Conservation (phyloP, 2,797 vertebrate species). For the Cossypha polioptera region DNA sequence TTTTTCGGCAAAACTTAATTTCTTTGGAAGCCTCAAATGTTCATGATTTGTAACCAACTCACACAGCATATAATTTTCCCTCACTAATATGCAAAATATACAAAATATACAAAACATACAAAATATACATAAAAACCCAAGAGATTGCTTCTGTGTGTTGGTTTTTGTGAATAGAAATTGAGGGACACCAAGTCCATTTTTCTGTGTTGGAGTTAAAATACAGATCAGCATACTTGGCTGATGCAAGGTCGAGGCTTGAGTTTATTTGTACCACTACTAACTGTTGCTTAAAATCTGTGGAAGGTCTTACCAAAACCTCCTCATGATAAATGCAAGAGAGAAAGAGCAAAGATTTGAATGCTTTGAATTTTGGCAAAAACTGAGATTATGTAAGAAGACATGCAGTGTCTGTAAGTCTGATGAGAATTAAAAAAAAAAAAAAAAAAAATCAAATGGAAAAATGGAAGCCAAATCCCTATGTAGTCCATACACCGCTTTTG, state of each 20-base stretch:
- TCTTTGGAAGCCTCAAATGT: not conserved
- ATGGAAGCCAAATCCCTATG: not conserved
- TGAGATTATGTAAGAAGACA: not conserved
- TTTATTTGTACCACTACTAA: not conserved
- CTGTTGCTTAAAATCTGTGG: not conserved
- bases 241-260: not conserved
- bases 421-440: fast-evolving
- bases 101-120: not conserved
- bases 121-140: not conserved
- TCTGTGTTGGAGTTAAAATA: not conserved
- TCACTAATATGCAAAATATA: not conserved
- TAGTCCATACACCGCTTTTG: not conserved
- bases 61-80: not conserved
- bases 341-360: not conserved
- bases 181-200: not conserved
- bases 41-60: not conserved
- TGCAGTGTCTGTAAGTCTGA: not conserved
- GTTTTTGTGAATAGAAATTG: not conserved
- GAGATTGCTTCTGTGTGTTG: not conserved
- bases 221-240: not conserved
- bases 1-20: not conserved
- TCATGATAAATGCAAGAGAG: not conserved
- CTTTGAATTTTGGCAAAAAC: not conserved
- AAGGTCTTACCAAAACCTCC: not conserved
- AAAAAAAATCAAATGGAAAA: not conserved